These are phyloP conservation scores for Ptychoptera albimana DNA, from an alignment of 2,888 invertebrate species.

Conservation along the genomic window DNA sequence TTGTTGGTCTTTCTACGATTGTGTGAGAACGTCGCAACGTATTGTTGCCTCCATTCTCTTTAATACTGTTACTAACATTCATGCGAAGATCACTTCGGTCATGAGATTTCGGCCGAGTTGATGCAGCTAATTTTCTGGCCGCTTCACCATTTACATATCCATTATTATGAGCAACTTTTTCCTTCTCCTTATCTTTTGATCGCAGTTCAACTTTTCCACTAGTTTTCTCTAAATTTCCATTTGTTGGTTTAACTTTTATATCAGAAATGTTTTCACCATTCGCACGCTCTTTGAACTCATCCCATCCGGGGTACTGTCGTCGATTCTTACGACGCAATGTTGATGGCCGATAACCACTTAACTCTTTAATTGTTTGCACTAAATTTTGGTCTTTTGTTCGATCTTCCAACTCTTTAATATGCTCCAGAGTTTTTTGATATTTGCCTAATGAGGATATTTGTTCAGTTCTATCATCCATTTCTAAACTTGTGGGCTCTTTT, in stretches of 20 bases:
- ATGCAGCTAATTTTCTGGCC: no score
- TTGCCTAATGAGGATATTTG: slow-evolving; percentile 35
- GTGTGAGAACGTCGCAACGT: slow-evolving; percentile 25
- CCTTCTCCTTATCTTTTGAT: no score
- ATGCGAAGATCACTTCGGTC: no score
- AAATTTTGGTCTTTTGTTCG: slow-evolving; percentile 24
- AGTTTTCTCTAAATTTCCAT: no score
- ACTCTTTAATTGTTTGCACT: slow-evolving; percentile 41
- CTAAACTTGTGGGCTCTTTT: no score
- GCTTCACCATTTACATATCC: no score
- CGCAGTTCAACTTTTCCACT: no score
- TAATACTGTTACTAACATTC: no score
- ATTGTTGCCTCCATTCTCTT: no score
- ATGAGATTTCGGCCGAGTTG: no score
- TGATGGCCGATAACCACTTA: slow-evolving; percentile 45
- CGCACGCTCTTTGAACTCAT: slow-evolving; percentile 24
- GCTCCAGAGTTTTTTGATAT: slow-evolving; percentile 39
- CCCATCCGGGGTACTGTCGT: slow-evolving; percentile 41
- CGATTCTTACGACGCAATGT: slow-evolving; percentile 38
- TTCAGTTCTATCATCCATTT: slow-evolving; percentile 18
- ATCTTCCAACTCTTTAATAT: slow-evolving; percentile 36
- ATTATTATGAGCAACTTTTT: no score
- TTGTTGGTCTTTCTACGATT: slow-evolving; percentile 15
- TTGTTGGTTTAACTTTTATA: no score
- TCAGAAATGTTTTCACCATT: slow-evolving; percentile 9